phyloP scores from a whole-genome alignment of 2,888 invertebrate species.

The Heliconius sara region DNA sequence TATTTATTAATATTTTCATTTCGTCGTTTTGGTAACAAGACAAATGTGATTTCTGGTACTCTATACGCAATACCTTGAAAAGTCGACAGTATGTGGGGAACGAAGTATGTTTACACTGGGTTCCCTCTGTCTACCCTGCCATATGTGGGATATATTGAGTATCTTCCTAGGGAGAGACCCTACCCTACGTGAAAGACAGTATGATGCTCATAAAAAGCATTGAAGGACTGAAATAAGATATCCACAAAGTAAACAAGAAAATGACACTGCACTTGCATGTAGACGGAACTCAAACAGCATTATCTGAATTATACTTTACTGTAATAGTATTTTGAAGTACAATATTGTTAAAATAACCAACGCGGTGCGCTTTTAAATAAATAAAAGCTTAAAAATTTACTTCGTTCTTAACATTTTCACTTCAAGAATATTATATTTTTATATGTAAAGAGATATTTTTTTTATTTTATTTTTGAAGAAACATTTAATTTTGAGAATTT shows the following conservation, averaged over 20 bases:
- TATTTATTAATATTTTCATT: too few species aligned
- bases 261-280: neutral
- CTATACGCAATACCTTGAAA: too few species aligned
- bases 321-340: neutral
- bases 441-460: slow-evolving; percentile 4
- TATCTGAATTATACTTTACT: neutral
- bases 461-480: neutral
- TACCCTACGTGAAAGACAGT: too few species aligned
- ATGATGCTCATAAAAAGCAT: neutral
- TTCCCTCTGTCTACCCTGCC: too few species aligned
- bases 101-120: too few species aligned
- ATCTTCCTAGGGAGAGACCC: too few species aligned
- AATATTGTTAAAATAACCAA: slow-evolving; percentile 10
- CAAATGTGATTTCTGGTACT: too few species aligned
- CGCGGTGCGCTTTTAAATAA: neutral
- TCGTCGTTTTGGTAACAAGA: too few species aligned
- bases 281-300: neutral
- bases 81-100: too few species aligned
- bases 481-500: slow-evolving; percentile 14
- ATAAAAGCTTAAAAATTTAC: neutral
- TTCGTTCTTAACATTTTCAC: neutral
- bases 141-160: too few species aligned
- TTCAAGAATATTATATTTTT: slow-evolving; percentile 6
- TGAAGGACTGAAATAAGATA: neutral
- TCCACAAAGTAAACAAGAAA: slow-evolving; percentile 2